Evolutionary conservation across 2,888 invertebrate genomes (phyloP), one percentile per base, ranked within the genome.

Genomic region (Drosophila mettleri): DNA sequence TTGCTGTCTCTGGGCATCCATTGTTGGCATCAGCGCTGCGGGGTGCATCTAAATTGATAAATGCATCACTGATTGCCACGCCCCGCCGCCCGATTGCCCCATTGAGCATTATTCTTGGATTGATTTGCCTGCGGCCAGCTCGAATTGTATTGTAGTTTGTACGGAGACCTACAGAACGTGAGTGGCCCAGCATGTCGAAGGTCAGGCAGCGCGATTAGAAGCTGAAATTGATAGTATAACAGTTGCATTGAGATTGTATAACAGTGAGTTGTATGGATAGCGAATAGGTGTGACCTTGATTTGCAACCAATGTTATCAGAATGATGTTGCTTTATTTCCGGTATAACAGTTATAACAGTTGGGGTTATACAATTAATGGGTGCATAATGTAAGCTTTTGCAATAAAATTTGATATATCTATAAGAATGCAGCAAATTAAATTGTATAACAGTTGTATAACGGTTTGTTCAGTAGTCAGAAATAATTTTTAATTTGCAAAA

Each of bases 11-110:
- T 48, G 68, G 75, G 64, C 72, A 27, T 70, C 66, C 67, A 68
- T 84, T 85, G 87, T 74, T 85, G 80, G 31, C 74, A 46, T 57
- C 70, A 81, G 65, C 57, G 83, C 83, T 79, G 68, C 70, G 68
- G 82, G 87, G 86, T 66, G 63, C 66, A 74, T 72, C 72, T 74
- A 82, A 84, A 84, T 84, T 84, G 87, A 87, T 87, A 84, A 84
- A 85, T 84, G 86, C 79, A 75, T 66, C 77, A 66, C 57, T 52
- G 39, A 66, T 31, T 33, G 39, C 51, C 36, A 22, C 16, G 27
- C 39, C 22, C 29, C 18, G 1, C 16, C 7, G 24, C 38, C 18
- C 8, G 29, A 45, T 4, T 8, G 1, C 41, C 22, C 33, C n/a
- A 20, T 73, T 57, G 43, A 55, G 34, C 63, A 64, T 65, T 74